Evolutionary conservation across 2,888 invertebrate genomes (phyloP), one percentile per base, ranked within the genome.

Genomic region (Alsophila aescularia): DNA sequence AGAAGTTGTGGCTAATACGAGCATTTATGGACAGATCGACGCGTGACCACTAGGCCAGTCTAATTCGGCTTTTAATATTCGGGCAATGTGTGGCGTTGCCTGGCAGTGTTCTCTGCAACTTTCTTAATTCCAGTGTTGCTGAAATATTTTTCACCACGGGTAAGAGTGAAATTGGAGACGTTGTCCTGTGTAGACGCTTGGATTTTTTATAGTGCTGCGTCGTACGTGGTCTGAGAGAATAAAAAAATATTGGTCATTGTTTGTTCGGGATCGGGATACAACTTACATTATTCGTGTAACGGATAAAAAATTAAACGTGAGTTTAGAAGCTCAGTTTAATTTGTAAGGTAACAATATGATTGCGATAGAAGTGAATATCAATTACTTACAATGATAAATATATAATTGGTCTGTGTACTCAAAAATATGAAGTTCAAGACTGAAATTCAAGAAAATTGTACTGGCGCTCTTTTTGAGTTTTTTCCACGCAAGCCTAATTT

Each of bases 51-150:
- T 42, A 18, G 52, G 21, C 44, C 77, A 75, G 75, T 81, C 75
- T 83, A 86, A 87, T 85, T 84, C 74, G 73, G 75, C 79, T 83
- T 84, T 87, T 88, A 85, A 87, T 87, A 89, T 88, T 87, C 89
- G 79, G 72, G 58, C 81, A 75, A 80, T 84, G 84, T 84, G 77
- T 82, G 71, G 71, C 70, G 64, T 65, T 7, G 3, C 64, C 73
- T 74, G 69, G 73, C 71, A 72, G 73, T 70, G 74, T 75, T 70
- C 69, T 66, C 69, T 66, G 69, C 64, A 85, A 85, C 82, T 84
- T 85, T 80, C 67, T 76, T 83, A 81, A 83, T 83, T 81, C 72
- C 70, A 72, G 62, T 69, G 67, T 70, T 64, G 77, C 72, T 73
- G 47, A 65, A 73, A 79, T 78, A 81, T 85, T 85, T 85, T 84